Evolutionary conservation across 2,888 invertebrate species (phyloP), one percentile per base, ranked within the genome.

Genomic region (Pseudococcus longispinus): DNA sequence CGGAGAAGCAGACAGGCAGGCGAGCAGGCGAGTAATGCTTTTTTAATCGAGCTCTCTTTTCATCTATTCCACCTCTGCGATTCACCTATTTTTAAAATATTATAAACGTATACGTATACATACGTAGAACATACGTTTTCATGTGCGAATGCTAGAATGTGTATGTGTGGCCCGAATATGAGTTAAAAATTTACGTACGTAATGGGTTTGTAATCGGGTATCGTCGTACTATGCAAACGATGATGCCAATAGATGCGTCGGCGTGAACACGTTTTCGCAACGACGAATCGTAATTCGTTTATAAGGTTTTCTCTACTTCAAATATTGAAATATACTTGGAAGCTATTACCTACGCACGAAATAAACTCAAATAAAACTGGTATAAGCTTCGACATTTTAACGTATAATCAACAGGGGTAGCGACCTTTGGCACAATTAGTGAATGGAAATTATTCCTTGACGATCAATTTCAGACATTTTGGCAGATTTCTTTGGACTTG

Each of bases 21-120:
- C 70, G 18, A 70, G 20, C 70, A 29, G 29, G 29, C 29, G 70
- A 70, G 70, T 70, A 70, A 70, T 70, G 70, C 29, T 70, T 70
- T 70, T 70, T 70, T 70, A 70, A 70, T 70, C 70, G 70, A 70
- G 70, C 29, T 70, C 29, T 29, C 70, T 70, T 70, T 70, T 70
- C 70, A 70, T 29, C 70, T 70, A 70, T 18, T 29, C 70, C 70
- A 70, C 70, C 70, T 70, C 70, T 70, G 70, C 70, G 70, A 70
- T 70, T 70, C 70, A 70, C 70, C 70, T 70, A 70, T 70, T 70
- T 70, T 70, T 70, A 70, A 70, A 70, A 29, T 70, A 70, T 23
- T 11, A 60, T 60, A 60, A 6, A 23, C 60, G 23, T 60, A 60
- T 13, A 23, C 13, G 60, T 23, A 60, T 60, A 23, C n/a, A 23